phyloP scores from a whole-genome alignment of 2,113 vertebrate species.

The Onychostoma macrolepis region DNA sequence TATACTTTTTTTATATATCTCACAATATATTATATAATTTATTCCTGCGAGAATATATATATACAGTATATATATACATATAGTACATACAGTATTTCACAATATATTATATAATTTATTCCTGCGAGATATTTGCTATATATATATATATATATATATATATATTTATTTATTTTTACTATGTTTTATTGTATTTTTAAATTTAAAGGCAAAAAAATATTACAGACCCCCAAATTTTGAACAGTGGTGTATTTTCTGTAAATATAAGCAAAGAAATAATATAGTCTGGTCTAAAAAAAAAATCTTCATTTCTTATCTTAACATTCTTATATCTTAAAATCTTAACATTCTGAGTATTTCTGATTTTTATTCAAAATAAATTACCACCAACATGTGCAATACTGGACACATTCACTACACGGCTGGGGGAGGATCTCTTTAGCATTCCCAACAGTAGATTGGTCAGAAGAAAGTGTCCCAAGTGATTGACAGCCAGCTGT shows the following conservation, averaged over 20 bases:
- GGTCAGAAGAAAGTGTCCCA: slow-evolving; percentile 78
- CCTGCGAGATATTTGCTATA: not conserved
- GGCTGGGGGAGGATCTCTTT: slow-evolving; percentile 71
- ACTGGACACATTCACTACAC: slow-evolving; percentile 74
- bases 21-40: not conserved
- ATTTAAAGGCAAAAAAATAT: not conserved
- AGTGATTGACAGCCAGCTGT: slow-evolving; percentile 78
- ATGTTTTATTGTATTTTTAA: not conserved
- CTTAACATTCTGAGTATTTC: slow-evolving; percentile 40
- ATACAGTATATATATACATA: no score
- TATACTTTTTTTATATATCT: no score
- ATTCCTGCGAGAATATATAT: not conserved
- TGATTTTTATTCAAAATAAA: not conserved
- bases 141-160: no score
- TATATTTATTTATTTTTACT: no score
- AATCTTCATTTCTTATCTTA: slow-evolving; percentile 2
- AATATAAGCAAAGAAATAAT: no score
- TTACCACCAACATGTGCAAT: slow-evolving; percentile 71
- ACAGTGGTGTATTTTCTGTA: not conserved
- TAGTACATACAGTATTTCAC: no score
- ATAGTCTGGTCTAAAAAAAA: not conserved
- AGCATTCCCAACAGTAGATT: slow-evolving; percentile 72
- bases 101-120: not conserved
- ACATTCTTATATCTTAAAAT: slow-evolving; percentile 7
- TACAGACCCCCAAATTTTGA: not conserved